These are phyloP conservation scores for Trachymyrmex septentrionalis DNA, from an alignment of 1,140 invertebrate species.

Conservation along the genomic window DNA sequence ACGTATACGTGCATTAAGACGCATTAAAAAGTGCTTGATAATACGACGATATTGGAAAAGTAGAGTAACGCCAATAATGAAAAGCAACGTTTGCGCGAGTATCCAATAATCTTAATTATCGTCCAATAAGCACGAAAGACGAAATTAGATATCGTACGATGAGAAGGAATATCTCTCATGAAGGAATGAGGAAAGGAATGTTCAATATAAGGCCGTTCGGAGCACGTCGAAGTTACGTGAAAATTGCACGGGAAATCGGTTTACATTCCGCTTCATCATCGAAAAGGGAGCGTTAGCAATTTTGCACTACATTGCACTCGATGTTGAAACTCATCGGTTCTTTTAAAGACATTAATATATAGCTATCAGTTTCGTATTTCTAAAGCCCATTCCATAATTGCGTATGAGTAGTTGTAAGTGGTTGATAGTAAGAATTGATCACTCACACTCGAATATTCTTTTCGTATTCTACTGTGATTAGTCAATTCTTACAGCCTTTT, in stretches of 20 bases:
- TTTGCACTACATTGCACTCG: not conserved
- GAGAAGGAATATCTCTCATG: not conserved
- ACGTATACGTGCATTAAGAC: not conserved
- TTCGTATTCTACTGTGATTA: no score
- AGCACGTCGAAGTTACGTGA: slow-evolving; percentile 22
- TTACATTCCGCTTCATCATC: not conserved
- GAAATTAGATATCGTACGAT: slow-evolving; percentile 7
- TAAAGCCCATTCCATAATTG: no score
- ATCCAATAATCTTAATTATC: not conserved
- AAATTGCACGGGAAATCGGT: slow-evolving; percentile 13
- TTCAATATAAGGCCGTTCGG: not conserved
- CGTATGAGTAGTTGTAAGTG: no score
- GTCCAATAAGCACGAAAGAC: not conserved
- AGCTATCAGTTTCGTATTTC: no score
- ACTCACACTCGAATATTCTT: no score
- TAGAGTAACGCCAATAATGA: not conserved
- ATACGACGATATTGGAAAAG: not conserved
- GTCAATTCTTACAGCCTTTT: no score
- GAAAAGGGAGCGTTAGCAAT: not conserved
- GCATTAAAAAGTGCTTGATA: slow-evolving; percentile 30
- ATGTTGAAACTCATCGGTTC: not conserved
- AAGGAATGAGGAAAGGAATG: not conserved
- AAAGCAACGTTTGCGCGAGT: not conserved
- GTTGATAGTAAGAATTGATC: no score
- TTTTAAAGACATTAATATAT: not conserved